Percentiles rank a stretch among this genome's conserved stretches.
phyloP scores from a whole-genome alignment of 2,797 vertebrate genomes.

The Sebastes vulpes region DNA sequence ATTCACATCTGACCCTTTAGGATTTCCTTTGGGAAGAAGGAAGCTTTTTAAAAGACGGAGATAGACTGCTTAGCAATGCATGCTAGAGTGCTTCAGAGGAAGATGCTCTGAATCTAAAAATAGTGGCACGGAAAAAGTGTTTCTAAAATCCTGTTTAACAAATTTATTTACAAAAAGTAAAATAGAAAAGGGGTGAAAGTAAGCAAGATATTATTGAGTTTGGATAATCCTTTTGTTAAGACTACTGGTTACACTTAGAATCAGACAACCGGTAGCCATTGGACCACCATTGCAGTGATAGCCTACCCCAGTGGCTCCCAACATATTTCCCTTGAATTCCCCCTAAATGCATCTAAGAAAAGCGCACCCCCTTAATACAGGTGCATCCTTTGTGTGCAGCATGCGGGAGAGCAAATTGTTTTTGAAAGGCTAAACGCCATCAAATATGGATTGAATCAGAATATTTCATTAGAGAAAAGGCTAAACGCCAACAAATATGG shows the following conservation, averaged over 20 bases:
- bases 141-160: neutral
- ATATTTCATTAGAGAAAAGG: too few species aligned
- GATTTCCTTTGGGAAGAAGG: neutral
- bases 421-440: too few species aligned
- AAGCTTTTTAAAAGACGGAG: neutral
- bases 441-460: too few species aligned
- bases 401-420: too few species aligned
- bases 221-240: neutral
- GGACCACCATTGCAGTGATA: neutral
- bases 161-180: neutral
- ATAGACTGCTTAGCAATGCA: neutral
- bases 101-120: neutral
- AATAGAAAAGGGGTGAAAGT: neutral
- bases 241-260: neutral
- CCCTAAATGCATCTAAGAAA: too few species aligned
- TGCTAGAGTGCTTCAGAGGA: neutral
- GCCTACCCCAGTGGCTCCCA: too few species aligned
- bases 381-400: too few species aligned
- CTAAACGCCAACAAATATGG: too few species aligned
- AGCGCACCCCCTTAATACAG: too few species aligned
- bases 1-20: neutral
- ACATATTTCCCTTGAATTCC: too few species aligned
- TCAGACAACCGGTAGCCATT: neutral
- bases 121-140: neutral
- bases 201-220: neutral